Percentiles rank a stretch among this genome's conserved stretches.
Evolutionary conservation across 2,113 vertebrate species (phyloP).

Genomic region (Lepisosteus osseus): DNA sequence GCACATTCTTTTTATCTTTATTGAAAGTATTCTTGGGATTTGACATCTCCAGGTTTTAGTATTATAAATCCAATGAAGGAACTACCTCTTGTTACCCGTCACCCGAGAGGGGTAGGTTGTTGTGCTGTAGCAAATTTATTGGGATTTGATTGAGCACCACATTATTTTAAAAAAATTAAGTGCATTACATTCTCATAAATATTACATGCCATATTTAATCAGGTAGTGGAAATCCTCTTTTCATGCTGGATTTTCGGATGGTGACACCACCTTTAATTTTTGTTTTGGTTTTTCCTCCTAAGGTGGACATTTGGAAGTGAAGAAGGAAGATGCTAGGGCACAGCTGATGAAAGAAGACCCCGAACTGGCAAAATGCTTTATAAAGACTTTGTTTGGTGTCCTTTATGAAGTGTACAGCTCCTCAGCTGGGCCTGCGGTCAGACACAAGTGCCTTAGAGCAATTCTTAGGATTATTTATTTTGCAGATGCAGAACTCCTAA

Average conservation of each 20-base stretch:
- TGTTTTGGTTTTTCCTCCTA: not conserved
- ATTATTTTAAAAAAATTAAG: no score
- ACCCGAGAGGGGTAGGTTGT: not conserved
- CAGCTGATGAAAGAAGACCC: slow-evolving; percentile 98
- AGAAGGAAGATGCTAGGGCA: slow-evolving; percentile 94
- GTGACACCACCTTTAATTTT: no score
- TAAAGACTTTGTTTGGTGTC: slow-evolving; percentile 97
- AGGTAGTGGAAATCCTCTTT: no score
- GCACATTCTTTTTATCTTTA: no score
- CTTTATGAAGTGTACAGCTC: slow-evolving; percentile 99
- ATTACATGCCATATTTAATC: no score
- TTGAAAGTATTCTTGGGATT: no score
- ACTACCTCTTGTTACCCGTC: not conserved
- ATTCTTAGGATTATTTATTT: slow-evolving; percentile 99
- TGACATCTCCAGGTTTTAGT: no score
- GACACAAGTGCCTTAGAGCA: slow-evolving; percentile 99
- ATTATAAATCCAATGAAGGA: no score
- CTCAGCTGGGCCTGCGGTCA: slow-evolving; percentile 96
- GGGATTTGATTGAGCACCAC: no score
- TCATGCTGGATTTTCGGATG: no score
- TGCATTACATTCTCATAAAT: no score
- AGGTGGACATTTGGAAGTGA: slow-evolving; percentile 91
- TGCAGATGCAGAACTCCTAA: slow-evolving; percentile 96
- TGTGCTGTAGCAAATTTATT: no score
- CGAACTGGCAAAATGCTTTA: slow-evolving; percentile 96